Percentiles rank a stretch among this genome's conserved stretches.
Conservation (phyloP, 2,797 vertebrate genomes). For the Glossophaga mutica region DNA sequence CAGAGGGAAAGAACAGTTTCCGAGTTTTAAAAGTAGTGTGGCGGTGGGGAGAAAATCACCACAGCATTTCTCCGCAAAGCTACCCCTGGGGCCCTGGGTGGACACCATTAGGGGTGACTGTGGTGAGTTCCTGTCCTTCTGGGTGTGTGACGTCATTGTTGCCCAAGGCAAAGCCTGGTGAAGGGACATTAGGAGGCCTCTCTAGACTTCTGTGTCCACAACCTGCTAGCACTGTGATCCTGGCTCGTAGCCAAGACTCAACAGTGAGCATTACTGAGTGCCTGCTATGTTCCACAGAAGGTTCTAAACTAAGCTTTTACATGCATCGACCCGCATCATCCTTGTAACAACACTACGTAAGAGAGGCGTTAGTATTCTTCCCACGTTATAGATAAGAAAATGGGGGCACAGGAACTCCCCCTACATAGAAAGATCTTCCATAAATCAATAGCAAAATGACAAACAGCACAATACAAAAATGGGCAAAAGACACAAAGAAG, state of each 20-base stretch:
- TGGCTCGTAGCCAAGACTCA: no score
- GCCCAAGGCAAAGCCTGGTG: background rate
- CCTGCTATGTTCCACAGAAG: accelerated
- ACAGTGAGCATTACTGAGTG: background rate
- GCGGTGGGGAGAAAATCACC: no score
- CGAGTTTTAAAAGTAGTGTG: background rate
- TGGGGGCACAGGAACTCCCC: background rate
- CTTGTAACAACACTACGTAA: background rate
- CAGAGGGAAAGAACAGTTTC: background rate
- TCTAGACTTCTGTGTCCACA: background rate
- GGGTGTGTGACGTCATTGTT: background rate
- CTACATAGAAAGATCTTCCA: background rate
- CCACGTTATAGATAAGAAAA: background rate
- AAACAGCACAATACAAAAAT: background rate
- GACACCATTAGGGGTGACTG: accelerated
- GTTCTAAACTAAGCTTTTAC: background rate
- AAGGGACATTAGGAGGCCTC: background rate
- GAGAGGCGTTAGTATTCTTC: background rate
- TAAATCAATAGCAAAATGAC: background rate
- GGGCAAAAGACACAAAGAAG: background rate
- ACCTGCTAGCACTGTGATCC: background rate
- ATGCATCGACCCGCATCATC: background rate
- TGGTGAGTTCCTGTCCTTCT: background rate
- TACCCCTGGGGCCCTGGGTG: no score
- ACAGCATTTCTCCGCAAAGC: background rate